phyloP scores from a whole-genome alignment of 2,888 invertebrate species.

The Brachyopa scutellaris region DNA sequence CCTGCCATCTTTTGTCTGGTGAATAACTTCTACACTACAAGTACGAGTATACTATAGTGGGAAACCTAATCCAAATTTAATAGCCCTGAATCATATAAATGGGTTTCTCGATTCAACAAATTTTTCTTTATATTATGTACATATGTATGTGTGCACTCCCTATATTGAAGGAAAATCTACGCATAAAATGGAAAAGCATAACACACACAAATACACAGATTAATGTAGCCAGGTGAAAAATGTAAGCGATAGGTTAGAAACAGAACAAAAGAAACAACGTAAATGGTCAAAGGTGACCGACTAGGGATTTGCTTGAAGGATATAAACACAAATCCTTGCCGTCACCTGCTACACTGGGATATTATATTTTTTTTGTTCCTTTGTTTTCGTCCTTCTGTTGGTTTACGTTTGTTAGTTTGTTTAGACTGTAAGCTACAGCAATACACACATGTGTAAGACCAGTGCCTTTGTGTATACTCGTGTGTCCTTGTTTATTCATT shows the following conservation, averaged over 20 bases:
- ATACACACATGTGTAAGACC: neutral
- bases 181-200: no score
- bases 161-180: no score
- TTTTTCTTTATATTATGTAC: neutral
- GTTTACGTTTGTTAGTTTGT: slow-evolving; percentile 3
- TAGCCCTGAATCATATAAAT: slow-evolving; percentile 29
- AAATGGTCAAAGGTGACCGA: slow-evolving; percentile 44
- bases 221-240: neutral
- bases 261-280: slow-evolving; percentile 23
- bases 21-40: slow-evolving; percentile 19
- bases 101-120: slow-evolving; percentile 29
- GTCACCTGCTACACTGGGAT: slow-evolving; percentile 38
- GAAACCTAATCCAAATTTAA: slow-evolving; percentile 32
- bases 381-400: neutral
- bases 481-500: slow-evolving; percentile 2
- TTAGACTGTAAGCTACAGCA: neutral
- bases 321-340: slow-evolving; percentile 38
- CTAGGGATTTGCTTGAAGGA: slow-evolving; percentile 15
- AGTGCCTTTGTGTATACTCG: neutral
- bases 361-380: slow-evolving; percentile 8
- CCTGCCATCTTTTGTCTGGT: neutral
- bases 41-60: neutral
- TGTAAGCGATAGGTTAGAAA: slow-evolving; percentile 2
- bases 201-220: neutral
- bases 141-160: no score